Evolutionary conservation across 2,113 vertebrate species (phyloP), one percentile per base, ranked within the genome.

Genomic region (Osmerus eperlanus): DNA sequence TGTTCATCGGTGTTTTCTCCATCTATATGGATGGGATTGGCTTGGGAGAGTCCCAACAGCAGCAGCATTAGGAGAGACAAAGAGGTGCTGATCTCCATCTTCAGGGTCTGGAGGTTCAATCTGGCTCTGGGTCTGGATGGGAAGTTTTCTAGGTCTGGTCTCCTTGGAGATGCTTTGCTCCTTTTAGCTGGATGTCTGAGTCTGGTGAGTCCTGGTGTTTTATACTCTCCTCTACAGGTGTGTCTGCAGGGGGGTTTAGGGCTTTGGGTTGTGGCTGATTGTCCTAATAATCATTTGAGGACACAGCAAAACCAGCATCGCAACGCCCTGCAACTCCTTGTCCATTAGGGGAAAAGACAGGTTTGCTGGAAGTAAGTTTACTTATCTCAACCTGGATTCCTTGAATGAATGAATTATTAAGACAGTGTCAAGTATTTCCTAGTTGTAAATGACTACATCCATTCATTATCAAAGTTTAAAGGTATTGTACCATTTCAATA

Each of bases 171-270:
- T 60, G 59, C 21, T 60, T 60, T 28, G 25, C 25, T 28, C 25
- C 25, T 28, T 28, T 28, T 4, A 21, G 15, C 62, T 81, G 18
- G 67, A 66, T 80, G 79, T 71, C 4, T 51, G 70, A 72, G 59
- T 81, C 68, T 41, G 2, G 56, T 71, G 75, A 78, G 67, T 71
- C 55, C 4, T 61, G 32, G 56, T 11, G 16, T 65, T 85, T 85
- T 84, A 83, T 83, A 85, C 65, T 70, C 47, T 74, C 60, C 54
- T 69, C 65, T 78, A 58, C 66, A 82, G 76, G 80, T 85, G 80
- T 80, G 68, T 80, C 80, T 68, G 18, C 68, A 71, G 16, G 80
- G 63, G 65, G 76, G 71, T 75, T 78, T 78, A 75, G 72, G 78
- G 78, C 66, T 61, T 73, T 71, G 66, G 58, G 71, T 71, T 60